Base-by-base conservation (phyloP, 1,140 invertebrate genomes). In the Mercenaria mercenaria region DNA sequence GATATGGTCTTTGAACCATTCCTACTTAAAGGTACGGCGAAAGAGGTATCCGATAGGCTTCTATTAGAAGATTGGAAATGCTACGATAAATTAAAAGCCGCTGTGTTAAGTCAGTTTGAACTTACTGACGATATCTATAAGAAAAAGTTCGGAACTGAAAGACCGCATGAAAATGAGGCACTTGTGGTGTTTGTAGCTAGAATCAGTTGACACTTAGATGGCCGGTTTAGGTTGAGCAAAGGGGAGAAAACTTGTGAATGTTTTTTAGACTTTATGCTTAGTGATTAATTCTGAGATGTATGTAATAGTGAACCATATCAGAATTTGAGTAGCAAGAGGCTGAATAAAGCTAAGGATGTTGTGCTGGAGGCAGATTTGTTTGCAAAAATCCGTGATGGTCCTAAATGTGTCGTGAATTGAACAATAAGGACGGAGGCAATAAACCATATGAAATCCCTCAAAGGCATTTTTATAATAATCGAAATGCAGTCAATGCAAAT, bases 241-340 rank as follows among this genome's bases (percentile, higher is more conserved):
- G 69, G 29, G 13, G 29, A 11, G 56, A 61, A 61, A 23, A 61
- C 56, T 6, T 72, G n/a, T n/a, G n/a, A n/a, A n/a, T n/a, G n/a
- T n/a, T n/a, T n/a, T n/a, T n/a, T n/a, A n/a, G n/a, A n/a, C 13
- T 32, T 13, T 18, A 72, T 13, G 11, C 26, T 39, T 61, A 13
- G 23, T 11, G 23, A 13, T 61, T 26, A 61, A 6, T 10, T 13
- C 23, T 61, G 6, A 13, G 56, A 61, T 61, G 10, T 10, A n/a
- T 61, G 56, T 61, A 61, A 61, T 61, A 61, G 56, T 8, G 56
- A 61, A 74, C 69, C 11, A 32, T 74, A 18, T 41, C 69, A 74
- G 3, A 74, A 74, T 32, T 8, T 74, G 37, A 74, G 69, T 34
- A 11, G 11, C 20, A 74, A 74, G 69, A 74, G 18, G n/a, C n/a